A percentile compares a stretch with the other conserved stretches of the same genome.
Conservation (phyloP, 2,888 invertebrate genomes). For the Eupithecia abbreviata region DNA sequence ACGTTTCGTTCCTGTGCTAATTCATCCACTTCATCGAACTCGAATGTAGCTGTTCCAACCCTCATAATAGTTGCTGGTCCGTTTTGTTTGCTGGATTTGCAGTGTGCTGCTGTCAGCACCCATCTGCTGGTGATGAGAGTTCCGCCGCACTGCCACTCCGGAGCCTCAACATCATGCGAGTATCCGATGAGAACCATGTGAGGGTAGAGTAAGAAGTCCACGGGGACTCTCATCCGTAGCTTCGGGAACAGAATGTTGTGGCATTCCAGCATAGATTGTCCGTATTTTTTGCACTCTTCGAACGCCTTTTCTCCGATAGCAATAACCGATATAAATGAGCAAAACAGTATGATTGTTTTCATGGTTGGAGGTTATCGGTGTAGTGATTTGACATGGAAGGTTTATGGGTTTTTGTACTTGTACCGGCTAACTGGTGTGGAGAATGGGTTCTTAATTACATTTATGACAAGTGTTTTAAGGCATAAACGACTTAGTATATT, state of each 20-base stretch:
- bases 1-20: conserved; percentile 80
- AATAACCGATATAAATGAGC: conserved; percentile 36
- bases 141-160: conserved; percentile 77
- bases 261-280: conserved; percentile 73
- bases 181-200: conserved; percentile 85
- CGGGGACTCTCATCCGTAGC: conserved; percentile 68
- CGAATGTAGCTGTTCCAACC: conserved; percentile 82
- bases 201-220: conserved; percentile 82
- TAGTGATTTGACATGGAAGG: conserved; percentile 41
- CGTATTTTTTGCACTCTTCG: conserved; percentile 68
- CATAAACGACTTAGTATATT: background rate
- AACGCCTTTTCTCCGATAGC: conserved; percentile 68
- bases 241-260: conserved; percentile 69
- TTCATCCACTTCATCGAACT: conserved; percentile 76
- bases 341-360: conserved; percentile 36
- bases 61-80: conserved; percentile 80
- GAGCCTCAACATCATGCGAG: conserved; percentile 39
- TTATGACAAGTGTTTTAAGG: background rate
- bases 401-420: conserved; percentile 26
- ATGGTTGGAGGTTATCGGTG: conserved; percentile 34
- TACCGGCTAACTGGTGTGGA: conserved; percentile 30
- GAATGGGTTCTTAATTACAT: conserved; percentile 22
- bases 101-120: conserved; percentile 79
- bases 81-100: conserved; percentile 67
- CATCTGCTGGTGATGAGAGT: conserved; percentile 70